Percentiles rank a stretch among this genome's conserved stretches.
phyloP scores from a whole-genome alignment of 2,888 invertebrate species.

The Nomada lathburiana region DNA sequence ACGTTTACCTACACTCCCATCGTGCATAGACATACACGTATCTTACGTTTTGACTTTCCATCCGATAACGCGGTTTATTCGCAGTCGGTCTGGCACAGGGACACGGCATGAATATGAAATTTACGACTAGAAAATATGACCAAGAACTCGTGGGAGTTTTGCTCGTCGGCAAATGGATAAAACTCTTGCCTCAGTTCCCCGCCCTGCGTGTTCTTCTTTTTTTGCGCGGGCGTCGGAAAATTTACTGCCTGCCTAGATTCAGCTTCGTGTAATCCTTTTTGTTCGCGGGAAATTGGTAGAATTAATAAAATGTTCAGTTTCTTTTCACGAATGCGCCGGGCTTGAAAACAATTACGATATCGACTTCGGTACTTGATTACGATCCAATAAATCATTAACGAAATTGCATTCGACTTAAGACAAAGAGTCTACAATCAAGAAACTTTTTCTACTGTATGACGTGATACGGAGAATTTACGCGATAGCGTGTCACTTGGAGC shows the following conservation, averaged over 20 bases:
- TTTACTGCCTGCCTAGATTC: conserved; percentile 28
- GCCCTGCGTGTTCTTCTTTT: background rate
- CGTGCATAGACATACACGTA: background rate
- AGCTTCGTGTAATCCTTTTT: conserved; percentile 6
- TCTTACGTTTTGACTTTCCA: conserved; percentile 41
- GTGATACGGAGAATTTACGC: background rate
- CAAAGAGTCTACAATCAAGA: background rate
- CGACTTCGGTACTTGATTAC: background rate
- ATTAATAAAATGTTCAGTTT: conserved; percentile 35
- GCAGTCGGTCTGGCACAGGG: conserved; percentile 2
- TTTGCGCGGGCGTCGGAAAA: background rate
- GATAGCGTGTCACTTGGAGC: background rate
- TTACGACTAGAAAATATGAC: conserved; percentile 36
- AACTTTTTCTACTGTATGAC: background rate
- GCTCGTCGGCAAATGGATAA: conserved; percentile 44
- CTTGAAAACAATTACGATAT: conserved; percentile 14
- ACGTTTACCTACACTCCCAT: background rate
- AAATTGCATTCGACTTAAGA: conserved; percentile 26
- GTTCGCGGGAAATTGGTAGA: background rate
- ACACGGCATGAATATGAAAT: conserved; percentile 57
- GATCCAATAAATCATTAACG: conserved; percentile 5
- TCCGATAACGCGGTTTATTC: conserved; percentile 40
- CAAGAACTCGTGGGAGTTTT: conserved; percentile 26
- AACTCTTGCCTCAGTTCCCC: conserved; percentile 16
- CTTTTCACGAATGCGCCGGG: background rate